Conservation (phyloP, 2,888 invertebrate species). For the Biston betularia region DNA sequence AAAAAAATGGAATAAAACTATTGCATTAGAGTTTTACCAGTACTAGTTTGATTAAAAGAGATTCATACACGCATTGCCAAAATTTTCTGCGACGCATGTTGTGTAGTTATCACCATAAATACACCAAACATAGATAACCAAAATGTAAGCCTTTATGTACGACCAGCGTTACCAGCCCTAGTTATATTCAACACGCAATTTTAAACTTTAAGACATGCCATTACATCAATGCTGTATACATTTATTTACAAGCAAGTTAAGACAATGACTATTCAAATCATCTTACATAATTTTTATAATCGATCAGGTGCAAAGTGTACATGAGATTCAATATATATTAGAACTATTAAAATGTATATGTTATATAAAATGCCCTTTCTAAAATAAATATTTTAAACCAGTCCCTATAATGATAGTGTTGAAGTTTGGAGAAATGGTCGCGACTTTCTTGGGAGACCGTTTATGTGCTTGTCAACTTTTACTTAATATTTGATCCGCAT, state of each 20-base stretch:
- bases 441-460: constrained; percentile 25
- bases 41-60: too few relatives aligned
- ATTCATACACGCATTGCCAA: too few relatives aligned
- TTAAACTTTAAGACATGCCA: background rate
- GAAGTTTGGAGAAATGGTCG: constrained; percentile 32
- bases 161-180: background rate
- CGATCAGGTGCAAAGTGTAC: constrained; percentile 15
- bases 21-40: too few relatives aligned
- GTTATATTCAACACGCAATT: background rate
- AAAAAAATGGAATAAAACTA: too few relatives aligned
- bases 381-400: constrained; percentile 31
- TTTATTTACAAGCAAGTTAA: constrained; percentile 1
- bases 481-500: constrained; percentile 18
- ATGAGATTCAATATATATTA: constrained; percentile 16
- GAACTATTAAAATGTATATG: constrained; percentile 17
- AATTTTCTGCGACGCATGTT: too few relatives aligned
- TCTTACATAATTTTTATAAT: constrained; percentile 38
- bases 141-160: too few relatives aligned
- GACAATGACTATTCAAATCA: constrained; percentile 11
- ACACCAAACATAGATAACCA: too few relatives aligned
- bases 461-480: constrained; percentile 32
- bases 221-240: background rate
- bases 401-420: constrained; percentile 32
- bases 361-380: constrained; percentile 31
- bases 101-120: too few relatives aligned